These are phyloP conservation scores for Onychomys torridus DNA, from an alignment of 2,797 vertebrate genomes.

Conservation along the genomic window DNA sequence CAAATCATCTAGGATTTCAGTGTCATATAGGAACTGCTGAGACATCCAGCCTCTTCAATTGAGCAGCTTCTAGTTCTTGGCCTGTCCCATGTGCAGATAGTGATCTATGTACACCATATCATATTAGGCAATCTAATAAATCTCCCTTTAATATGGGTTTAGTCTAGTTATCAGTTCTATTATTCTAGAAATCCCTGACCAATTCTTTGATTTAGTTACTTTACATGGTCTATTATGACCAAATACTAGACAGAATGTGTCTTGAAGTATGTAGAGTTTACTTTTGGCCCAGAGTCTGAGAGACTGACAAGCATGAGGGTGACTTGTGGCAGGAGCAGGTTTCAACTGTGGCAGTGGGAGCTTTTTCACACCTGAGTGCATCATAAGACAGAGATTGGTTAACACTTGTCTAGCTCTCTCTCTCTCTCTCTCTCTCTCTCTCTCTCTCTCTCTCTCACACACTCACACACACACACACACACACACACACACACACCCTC, in stretches of 20 bases:
- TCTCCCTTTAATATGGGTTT: background rate
- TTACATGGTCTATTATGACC: background rate
- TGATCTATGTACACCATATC: background rate
- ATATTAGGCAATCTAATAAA: background rate
- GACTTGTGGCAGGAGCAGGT: background rate
- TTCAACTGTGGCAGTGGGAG: background rate
- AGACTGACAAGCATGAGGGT: no score
- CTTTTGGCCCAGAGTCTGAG: background rate
- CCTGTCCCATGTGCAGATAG: fast-evolving
- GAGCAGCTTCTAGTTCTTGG: background rate
- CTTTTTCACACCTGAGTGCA: background rate
- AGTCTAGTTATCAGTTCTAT: background rate
- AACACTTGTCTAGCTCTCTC: background rate
- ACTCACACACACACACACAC: no score
- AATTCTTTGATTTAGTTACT: background rate
- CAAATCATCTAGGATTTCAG: no score
- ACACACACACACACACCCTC: no score
- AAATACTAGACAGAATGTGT: background rate
- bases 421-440: background rate
- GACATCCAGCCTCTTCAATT: background rate
- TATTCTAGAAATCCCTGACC: background rate
- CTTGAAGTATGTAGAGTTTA: background rate
- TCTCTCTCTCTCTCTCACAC: background rate
- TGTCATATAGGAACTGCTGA: background rate
- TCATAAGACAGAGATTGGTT: background rate